A percentile compares a stretch with the other conserved stretches of the same genome.
Conservation (phyloP, 1,140 invertebrate genomes). For the Drosophila sp. region DNA sequence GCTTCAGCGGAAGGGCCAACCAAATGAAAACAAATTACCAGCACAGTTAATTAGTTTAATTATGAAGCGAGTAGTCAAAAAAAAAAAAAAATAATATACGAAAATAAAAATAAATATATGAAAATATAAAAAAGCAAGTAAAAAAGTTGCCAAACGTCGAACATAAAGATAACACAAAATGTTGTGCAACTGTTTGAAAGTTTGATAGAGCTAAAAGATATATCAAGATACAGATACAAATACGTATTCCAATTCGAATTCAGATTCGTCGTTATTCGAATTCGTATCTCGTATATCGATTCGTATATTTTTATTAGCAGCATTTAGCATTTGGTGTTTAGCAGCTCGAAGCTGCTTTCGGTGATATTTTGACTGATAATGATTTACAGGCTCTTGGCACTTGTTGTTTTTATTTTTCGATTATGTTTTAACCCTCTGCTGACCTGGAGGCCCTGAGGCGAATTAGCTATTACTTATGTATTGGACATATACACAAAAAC, state of each 20-base stretch:
- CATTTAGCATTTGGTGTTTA: slow-evolving; percentile 25
- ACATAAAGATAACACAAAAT: slow-evolving; percentile 1
- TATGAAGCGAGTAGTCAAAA: slow-evolving; percentile 36
- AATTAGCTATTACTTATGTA: slow-evolving; percentile 16
- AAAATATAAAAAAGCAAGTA: background rate
- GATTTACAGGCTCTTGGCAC: slow-evolving; percentile 41
- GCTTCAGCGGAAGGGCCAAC: slow-evolving; percentile 45
- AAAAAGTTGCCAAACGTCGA: slow-evolving; percentile 37
- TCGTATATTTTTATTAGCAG: slow-evolving; percentile 43
- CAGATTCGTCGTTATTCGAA: background rate
- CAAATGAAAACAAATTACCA: slow-evolving; percentile 53
- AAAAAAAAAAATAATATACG: slow-evolving; percentile 6
- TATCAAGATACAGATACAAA: slow-evolving; percentile 12
- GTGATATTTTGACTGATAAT: slow-evolving; percentile 56
- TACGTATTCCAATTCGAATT: background rate
- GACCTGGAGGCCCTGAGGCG: slow-evolving; percentile 2
- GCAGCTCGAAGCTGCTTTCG: too few relatives aligned
- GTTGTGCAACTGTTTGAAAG: slow-evolving; percentile 33
- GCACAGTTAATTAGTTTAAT: slow-evolving; percentile 73
- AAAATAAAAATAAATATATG: slow-evolving; percentile 1
- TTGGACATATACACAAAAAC: slow-evolving; percentile 12
- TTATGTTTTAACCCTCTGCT: slow-evolving; percentile 53
- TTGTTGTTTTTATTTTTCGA: slow-evolving; percentile 34
- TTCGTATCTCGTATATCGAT: slow-evolving; percentile 7
- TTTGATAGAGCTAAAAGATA: slow-evolving; percentile 31